Percentiles rank a stretch among this genome's conserved stretches.
phyloP scores from a whole-genome alignment of 2,888 invertebrate genomes.

The Drosophila stalkeri region DNA sequence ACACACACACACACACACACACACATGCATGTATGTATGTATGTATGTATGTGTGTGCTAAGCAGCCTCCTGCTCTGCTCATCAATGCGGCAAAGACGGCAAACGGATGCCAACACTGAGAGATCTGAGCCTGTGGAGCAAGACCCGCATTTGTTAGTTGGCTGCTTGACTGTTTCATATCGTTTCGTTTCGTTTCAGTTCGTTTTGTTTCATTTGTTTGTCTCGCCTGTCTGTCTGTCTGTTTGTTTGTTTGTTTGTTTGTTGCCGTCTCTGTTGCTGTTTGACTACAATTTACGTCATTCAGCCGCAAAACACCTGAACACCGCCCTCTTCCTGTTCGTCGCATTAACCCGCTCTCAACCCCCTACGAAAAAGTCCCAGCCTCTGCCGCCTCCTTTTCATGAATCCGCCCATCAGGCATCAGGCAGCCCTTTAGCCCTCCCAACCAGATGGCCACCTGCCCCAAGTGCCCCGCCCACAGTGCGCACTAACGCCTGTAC shows the following conservation, averaged over 20 bases:
- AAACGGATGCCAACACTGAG: conserved; percentile 10
- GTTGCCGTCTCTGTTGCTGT: conserved; percentile 33
- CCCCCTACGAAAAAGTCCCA: not conserved
- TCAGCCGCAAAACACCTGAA: conserved; percentile 61
- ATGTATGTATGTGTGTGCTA: not conserved
- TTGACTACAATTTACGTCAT: conserved; percentile 67
- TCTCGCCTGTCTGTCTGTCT: conserved; percentile 21
- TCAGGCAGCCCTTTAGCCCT: not conserved
- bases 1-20: conserved; percentile 13
- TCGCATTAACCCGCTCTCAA: conserved; percentile 9
- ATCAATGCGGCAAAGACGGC: conserved; percentile 45
- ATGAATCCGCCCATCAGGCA: not conserved
- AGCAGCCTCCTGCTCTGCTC: conserved; percentile 28
- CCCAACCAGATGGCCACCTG: conserved; percentile 33
- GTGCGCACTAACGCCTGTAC: conserved; percentile 66
- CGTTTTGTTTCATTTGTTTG: conserved; percentile 43
- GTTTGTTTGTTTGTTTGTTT: conserved; percentile 28
- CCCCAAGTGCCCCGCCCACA: conserved; percentile 38
- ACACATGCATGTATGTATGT: not conserved
- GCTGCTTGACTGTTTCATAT: conserved; percentile 50
- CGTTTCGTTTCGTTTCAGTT: conserved; percentile 27
- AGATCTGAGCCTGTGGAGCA: conserved; percentile 26
- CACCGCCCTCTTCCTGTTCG: conserved; percentile 23
- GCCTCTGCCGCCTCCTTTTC: not conserved
- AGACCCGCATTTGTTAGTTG: conserved; percentile 56